Percentiles rank a stretch among this genome's conserved stretches.
phyloP scores from a whole-genome alignment of 2,888 invertebrate species.

The Orchesella flavescens region DNA sequence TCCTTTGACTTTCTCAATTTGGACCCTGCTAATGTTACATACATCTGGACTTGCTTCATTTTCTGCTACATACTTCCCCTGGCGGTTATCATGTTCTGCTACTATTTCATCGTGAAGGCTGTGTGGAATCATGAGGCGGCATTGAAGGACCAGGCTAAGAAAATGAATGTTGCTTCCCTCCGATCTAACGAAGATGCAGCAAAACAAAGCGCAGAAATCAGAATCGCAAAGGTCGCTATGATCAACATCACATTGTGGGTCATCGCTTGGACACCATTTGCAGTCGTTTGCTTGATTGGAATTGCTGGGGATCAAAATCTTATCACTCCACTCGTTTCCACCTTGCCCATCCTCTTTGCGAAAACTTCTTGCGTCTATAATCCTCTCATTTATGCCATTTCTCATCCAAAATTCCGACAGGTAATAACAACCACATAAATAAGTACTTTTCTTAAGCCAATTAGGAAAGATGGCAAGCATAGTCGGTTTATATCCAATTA shows the following conservation, averaged over 20 bases:
- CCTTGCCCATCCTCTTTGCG: slow-evolving; percentile 93
- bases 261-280: slow-evolving; percentile 93
- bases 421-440: slow-evolving; percentile 34
- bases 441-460: neutral
- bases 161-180: slow-evolving; percentile 65
- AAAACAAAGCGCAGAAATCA: slow-evolving; percentile 88
- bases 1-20: slow-evolving; percentile 89
- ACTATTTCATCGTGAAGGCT: slow-evolving; percentile 51
- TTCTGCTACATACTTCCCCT: slow-evolving; percentile 87
- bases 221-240: slow-evolving; percentile 89
- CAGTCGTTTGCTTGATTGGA: slow-evolving; percentile 87
- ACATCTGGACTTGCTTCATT: slow-evolving; percentile 85
- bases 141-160: slow-evolving; percentile 63
- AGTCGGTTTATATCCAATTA: neutral
- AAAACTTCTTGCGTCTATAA: slow-evolving; percentile 94
- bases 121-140: slow-evolving; percentile 63
- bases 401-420: slow-evolving; percentile 84
- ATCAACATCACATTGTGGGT: slow-evolving; percentile 93
- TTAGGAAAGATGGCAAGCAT: neutral
- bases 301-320: slow-evolving; percentile 82
- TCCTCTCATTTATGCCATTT: slow-evolving; percentile 92
- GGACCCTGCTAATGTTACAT: slow-evolving; percentile 84
- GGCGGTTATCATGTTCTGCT: slow-evolving; percentile 79
- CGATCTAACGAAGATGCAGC: slow-evolving; percentile 81
- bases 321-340: slow-evolving; percentile 86